phyloP scores from a whole-genome alignment of 2,888 invertebrate species.

The Branchellion lobata region DNA sequence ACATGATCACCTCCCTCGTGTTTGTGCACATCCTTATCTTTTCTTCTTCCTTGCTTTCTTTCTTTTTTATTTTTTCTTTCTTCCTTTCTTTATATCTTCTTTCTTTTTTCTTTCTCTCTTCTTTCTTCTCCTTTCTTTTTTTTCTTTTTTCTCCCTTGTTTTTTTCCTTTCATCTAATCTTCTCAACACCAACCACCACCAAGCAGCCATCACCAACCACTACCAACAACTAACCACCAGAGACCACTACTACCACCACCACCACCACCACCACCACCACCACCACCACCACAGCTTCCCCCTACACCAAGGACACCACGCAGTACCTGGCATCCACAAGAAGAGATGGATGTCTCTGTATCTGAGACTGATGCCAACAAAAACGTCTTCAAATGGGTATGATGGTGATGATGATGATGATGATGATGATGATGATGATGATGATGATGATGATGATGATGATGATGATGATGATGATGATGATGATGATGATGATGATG shows the following conservation, averaged over 20 bases:
- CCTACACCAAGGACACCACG: conserved; percentile 74
- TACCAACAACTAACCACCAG: no score
- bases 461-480: conserved; percentile 40
- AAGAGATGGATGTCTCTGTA: conserved; percentile 88
- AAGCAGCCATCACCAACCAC: no score
- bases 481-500: conserved; percentile 41
- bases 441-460: conserved; percentile 43
- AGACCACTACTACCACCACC: neutral
- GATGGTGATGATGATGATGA: conserved; percentile 24
- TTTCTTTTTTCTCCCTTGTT: no score
- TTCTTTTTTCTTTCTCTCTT: no score
- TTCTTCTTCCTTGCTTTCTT: no score
- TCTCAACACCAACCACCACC: no score
- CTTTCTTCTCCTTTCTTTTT: no score
- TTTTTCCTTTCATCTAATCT: no score
- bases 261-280: neutral
- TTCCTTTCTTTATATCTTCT: no score
- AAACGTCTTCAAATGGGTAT: neutral
- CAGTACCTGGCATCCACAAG: conserved; percentile 90
- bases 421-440: conserved; percentile 45
- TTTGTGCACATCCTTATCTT: conserved; percentile 54
- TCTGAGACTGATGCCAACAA: neutral
- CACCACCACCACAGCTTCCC: conserved; percentile 74
- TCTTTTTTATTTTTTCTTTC: no score
- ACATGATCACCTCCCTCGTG: conserved; percentile 80